Base-by-base conservation (phyloP, 2,797 vertebrate genomes). In the Crax fasciolata region DNA sequence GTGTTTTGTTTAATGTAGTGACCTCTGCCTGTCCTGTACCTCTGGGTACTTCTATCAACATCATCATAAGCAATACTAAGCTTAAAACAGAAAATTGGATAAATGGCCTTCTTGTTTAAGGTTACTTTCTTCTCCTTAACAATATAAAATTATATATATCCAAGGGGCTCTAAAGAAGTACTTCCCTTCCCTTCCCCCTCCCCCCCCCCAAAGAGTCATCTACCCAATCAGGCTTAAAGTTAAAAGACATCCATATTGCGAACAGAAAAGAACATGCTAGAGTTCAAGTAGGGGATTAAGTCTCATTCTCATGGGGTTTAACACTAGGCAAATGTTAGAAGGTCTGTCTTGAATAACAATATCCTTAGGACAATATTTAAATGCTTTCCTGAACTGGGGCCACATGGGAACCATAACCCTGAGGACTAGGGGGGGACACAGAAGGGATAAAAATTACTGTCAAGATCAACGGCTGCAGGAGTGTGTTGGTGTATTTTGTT, bases 241-340 rank as follows among this genome's bases (percentile, higher is more conserved):
- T 57, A 49, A 65, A 89, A 77, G 61, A 13, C 57, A 83, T 67
- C 41, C 52, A 30, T 63, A 89, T 67, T 46, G 77, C 85, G 72
- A 81, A 55, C 5, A 71, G 41, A 80, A 85, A 57, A 95, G 46
- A 46, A 67, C 14, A 41, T 1, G 30, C 39, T 76, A 12, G 72
- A 77, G 80, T 74, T 89, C 54, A 92, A 74, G 74, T 46, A 44
- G 12, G 18, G 27, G 28, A 92, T 89, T 89, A 77, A 86, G 73
- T 54, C 62, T n/a, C 11, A 1, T 32, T 84, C 79, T 94, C 63
- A 25, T 6, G 21, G 62, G 27, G 20, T 59, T 92, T 94, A 95
- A 92, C 35, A 59, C 27, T 52, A 92, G 51, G 39, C 83, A 92
- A 87, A 75, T 44, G 79, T 62, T 80, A 66, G 83, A 83, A 93